Evolutionary conservation across 2,113 vertebrate genomes (phyloP), one percentile per base, ranked within the genome.

Genomic region (Genyomyrus donnyi): DNA sequence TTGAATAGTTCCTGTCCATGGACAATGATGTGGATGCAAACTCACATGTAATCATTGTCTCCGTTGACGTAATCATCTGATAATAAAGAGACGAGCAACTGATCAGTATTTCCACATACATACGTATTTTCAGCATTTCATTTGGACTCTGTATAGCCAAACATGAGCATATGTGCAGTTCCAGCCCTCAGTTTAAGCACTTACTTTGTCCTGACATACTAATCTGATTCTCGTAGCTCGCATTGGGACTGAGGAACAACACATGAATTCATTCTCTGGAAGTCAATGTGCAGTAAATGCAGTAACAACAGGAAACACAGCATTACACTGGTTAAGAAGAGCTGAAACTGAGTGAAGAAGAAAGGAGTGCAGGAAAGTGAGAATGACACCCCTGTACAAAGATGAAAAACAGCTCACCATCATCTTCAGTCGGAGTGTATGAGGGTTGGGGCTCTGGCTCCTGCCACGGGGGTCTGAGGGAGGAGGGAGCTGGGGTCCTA

Each of bases 341-440:
- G n/a, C 19, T 19, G 39, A 31, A 84, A 56, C 31, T 5, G 15
- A 35, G 66, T 74, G 66, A 74, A 2, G 27, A 31, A 74, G 27
- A 35, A 74, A 15, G 0, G 11, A 5, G 31, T 35, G 66, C 66
- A 13, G n/a, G 31, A 58, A 35, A 58, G 62, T 11, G 39, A 89
- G 11, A 80, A 10, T 42, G 39, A 35, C 4, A 80, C n/a, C 66
- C 11, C 27, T 4, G 66, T 31, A 45, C 24, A 15, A 35, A 49
- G 19, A 17, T 2, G 77, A 53, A 31, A 8, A 2, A 88, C 9
- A 52, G 21, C 91, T 91, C 39, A 95, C 94, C 93, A 0, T 91
- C 92, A 1, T 93, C 93, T 56, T 56, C 53, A 56, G 53, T 50
- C 0, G 70, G 88, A 0, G 86, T 91, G 90, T 87, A 42, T 45